Evolutionary conservation across 2,888 invertebrate genomes (phyloP), one percentile per base, ranked within the genome.

Genomic region (Tetrapedia diversipes): DNA sequence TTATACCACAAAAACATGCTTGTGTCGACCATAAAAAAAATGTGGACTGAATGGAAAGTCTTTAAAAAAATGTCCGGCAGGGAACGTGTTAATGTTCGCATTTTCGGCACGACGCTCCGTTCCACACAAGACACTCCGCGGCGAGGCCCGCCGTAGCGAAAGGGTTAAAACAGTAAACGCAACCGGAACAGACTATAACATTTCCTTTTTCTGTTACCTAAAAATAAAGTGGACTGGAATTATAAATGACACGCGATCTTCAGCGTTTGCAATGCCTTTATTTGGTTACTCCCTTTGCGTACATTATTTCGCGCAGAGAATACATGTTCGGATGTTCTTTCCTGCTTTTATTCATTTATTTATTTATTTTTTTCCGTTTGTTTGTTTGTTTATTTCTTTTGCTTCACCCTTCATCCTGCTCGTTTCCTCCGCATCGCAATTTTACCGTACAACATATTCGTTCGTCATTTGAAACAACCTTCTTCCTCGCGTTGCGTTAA

Each of bases 181-280:
- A n/a, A n/a, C n/a, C n/a, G n/a, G n/a, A n/a, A n/a, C n/a, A n/a
- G n/a, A n/a, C n/a, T n/a, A n/a, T n/a, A n/a, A n/a, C n/a, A n/a
- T n/a, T n/a, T n/a, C n/a, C n/a, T 11, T 14, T 14, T 16, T 53
- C 22, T 43, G 24, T 19, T 16, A n/a, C n/a, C n/a, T n/a, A 19
- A 22, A 19, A 1, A 27, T n/a, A 24, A 37, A 49, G 2, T 34
- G 43, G 24, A 24, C 0, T 4, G 27, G 41, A 51, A 34, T 11
- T 63, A 81, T 84, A 71, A 73, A 83, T 66, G 37, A 64, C 10
- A 80, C 29, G 45, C 70, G 54, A 79, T n/a, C 64, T 57, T 83
- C 66, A 66, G 77, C 86, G 83, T 83, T 86, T 87, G 89, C 86
- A 87, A 87, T 90, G 84, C 85, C 85, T 90, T 89, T 88, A 89